Evolutionary conservation across 2,888 invertebrate genomes (phyloP), one percentile per base, ranked within the genome.

Genomic region (Cheilosia impressa): DNA sequence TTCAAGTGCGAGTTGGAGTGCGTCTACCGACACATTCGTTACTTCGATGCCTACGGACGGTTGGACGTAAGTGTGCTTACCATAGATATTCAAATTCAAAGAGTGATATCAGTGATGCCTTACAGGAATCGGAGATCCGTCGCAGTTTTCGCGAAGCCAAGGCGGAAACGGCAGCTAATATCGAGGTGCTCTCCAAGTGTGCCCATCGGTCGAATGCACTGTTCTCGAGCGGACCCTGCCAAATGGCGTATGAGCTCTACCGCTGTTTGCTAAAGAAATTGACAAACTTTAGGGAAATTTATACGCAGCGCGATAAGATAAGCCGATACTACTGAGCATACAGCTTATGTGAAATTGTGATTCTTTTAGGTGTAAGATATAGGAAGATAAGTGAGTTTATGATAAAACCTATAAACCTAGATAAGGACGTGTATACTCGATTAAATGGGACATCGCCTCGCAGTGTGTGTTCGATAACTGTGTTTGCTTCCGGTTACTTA

Each of bases 31-130:
- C 88, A 89, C 34, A 87, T 89, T 65, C 88, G 87, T n/a, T 90
- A 88, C 43, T 88, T 90, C 60, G 89, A 89, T 79, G 88, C 88
- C 7, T 89, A 89, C 47, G 90, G 89, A 41, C 81, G 90, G 60
- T 15, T 90, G n/a, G 89, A 90, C 88, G 90, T 90, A 80, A 78
- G 88, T 31, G 22, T 57, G 10, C 1, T 60, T 19, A 50, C 7
- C 22, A 38, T 5, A 27, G 17, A 27, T 4, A 52, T 34, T n/a
- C 9, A 66, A 0, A 0, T 41, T 1, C n/a, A 10, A 3, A 41
- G 6, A 27, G 38, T n/a, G 10, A 10, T 81, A 27, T 27, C 17
- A 53, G 19, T 19, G 10, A 62, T 66, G 62, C 55, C n/a, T 76
- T 75, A 2, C 31, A 89, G 89, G 76, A 76, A 66, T 15, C 38